Percentiles rank a stretch among this genome's conserved stretches.
phyloP scores from a whole-genome alignment of 2,888 invertebrate species.

The Eupithecia subumbrata region DNA sequence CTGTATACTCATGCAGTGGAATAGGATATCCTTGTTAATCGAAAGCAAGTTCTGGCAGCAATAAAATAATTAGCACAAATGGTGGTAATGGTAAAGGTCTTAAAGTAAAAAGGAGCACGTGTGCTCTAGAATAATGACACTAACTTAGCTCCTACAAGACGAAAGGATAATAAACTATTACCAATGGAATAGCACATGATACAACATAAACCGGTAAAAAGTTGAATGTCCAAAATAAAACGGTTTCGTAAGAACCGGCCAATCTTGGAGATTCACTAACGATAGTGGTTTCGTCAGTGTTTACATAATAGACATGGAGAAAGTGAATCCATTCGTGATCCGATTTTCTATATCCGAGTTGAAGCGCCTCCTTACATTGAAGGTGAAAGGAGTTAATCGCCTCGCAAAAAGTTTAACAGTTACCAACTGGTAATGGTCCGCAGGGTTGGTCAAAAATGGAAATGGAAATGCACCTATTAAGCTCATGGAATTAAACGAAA shows the following conservation, averaged over 20 bases:
- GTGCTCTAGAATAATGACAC: neutral
- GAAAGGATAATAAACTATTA: neutral
- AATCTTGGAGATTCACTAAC: constrained; percentile 53
- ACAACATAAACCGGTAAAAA: constrained; percentile 12
- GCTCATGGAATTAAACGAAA: neutral
- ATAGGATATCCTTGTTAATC: neutral
- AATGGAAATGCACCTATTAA: too few species aligned
- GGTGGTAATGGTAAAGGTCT: neutral
- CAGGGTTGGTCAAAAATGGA: constrained; percentile 2
- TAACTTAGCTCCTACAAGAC: neutral
- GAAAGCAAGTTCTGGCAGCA: neutral
- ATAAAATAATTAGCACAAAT: neutral
- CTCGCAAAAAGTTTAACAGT: constrained; percentile 33
- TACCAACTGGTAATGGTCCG: neutral
- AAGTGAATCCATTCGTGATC: constrained; percentile 48
- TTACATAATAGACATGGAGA: constrained; percentile 55
- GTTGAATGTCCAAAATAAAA: constrained; percentile 39
- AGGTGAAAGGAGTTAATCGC: constrained; percentile 42
- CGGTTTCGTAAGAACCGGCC: constrained; percentile 34
- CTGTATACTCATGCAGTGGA: neutral
- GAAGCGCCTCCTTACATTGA: constrained; percentile 51
- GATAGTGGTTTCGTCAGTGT: constrained; percentile 54
- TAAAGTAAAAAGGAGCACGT: neutral
- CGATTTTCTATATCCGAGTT: constrained; percentile 53
- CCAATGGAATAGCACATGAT: constrained; percentile 5